A percentile compares a stretch with the other conserved stretches of the same genome.
Conservation (phyloP, 1,140 invertebrate genomes). For the Epicauta chinensis region DNA sequence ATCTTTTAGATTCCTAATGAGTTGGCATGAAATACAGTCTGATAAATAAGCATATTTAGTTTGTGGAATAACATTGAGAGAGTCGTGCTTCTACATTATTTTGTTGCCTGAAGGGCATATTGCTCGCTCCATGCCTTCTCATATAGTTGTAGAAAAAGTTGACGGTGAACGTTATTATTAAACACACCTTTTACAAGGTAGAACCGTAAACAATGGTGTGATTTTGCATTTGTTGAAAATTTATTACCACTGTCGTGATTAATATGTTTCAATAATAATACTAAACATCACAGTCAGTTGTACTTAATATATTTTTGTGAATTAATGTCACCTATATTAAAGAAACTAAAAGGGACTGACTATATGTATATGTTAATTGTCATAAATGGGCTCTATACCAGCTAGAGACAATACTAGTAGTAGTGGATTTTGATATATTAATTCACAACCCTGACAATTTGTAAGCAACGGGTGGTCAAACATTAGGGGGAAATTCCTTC, state of each 20-base stretch:
- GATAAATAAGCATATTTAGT: constrained; percentile 15
- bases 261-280: no score
- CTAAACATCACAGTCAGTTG: no score
- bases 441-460: constrained; percentile 25
- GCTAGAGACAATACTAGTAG: constrained; percentile 14
- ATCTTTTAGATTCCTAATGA: constrained; percentile 17
- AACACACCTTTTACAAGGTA: constrained; percentile 4
- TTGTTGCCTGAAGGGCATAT: constrained; percentile 10
- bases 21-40: constrained; percentile 12
- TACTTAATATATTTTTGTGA: no score
- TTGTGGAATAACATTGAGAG: constrained; percentile 3
- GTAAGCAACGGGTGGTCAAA: constrained; percentile 19
- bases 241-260: not conserved
- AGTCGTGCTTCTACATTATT: constrained; percentile 16
- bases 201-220: not conserved
- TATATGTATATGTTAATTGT: constrained; percentile 13
- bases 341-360: not conserved
- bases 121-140: constrained; percentile 11
- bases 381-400: constrained; percentile 10
- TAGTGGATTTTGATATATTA: constrained; percentile 20
- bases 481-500: constrained; percentile 15
- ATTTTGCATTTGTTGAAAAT: constrained; percentile 1
- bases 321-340: no score
- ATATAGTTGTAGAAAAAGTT: constrained; percentile 9
- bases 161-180: constrained; percentile 12